Base-by-base conservation (phyloP, 2,888 invertebrate species). In the Amiota minor region DNA sequence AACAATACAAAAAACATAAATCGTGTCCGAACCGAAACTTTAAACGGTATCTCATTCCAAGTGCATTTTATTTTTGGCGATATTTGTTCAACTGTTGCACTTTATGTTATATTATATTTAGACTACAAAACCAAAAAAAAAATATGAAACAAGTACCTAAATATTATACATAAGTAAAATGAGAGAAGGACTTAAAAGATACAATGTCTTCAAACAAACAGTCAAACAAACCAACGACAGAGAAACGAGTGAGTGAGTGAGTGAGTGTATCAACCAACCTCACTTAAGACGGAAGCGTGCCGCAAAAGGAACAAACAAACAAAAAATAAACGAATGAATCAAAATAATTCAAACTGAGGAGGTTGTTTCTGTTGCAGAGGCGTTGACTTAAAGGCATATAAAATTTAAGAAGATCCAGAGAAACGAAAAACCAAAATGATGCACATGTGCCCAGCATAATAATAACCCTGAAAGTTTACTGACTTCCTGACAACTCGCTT, bases 381-480 rank as follows among this genome's bases (percentile, higher is more conserved):
- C 67, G 67, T 68, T 68, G 53, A 46, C 46, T 16, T 20, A 45
- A 11, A 23, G 62, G 62, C 45, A 35, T 23, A 9, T 45, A 64
- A n/a, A 20, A 59, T 59, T 11, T 61, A 23, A 16, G 14, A 23
- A 61, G 20, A 23, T 35, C 23, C 18, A 23, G 14, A 14, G 10
- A n/a, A 62, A 14, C 14, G 45, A 45, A 53, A 53, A 14, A n/a
- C 35, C 53, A 53, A 53, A 53, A 53, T 53, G 20, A 65, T 12
- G 77, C 12, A 84, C 81, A 78, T 76, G 75, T 72, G 72, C 35
- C 35, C 62, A 75, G 80, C 81, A 86, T 86, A 86, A 83, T 85
- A 84, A 87, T 85, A 85, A 87, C 83, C 84, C 85, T 84, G 86
- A 84, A 85, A 82, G 86, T 87, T 86, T 84, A 84, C 79, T 86